Conservation (phyloP, 1,140 invertebrate species). For the Spodoptera frugiperda region DNA sequence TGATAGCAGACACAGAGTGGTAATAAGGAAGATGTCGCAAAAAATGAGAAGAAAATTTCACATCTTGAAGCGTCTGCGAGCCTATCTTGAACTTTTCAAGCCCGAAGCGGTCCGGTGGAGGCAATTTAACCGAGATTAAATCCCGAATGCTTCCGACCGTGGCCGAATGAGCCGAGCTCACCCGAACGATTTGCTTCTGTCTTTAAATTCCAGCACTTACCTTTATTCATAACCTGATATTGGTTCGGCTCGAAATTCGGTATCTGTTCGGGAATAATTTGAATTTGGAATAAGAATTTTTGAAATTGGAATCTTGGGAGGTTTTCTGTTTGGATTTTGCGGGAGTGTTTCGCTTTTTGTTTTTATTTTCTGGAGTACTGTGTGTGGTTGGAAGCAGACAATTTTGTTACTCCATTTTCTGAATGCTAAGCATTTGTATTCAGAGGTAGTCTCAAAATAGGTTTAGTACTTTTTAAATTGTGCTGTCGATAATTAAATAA, state of each 20-base stretch:
- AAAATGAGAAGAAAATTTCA: conserved; percentile 47
- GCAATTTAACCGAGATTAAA: conserved; percentile 54
- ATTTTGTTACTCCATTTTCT: not conserved
- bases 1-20: conserved; percentile 30
- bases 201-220: conserved; percentile 49
- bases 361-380: too few species aligned
- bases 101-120: conserved; percentile 44
- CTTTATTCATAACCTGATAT: conserved; percentile 50
- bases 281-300: conserved; percentile 49
- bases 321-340: conserved; percentile 31
- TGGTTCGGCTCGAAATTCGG: conserved; percentile 41
- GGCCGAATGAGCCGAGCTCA: conserved; percentile 36
- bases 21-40: conserved; percentile 45
- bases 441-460: too few species aligned
- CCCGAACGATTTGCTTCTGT: conserved; percentile 45
- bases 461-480: too few species aligned
- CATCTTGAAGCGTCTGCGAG: conserved; percentile 47
- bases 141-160: conserved; percentile 45
- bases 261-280: conserved; percentile 46
- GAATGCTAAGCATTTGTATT: not conserved
- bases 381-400: not conserved
- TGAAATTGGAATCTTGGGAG: conserved; percentile 23
- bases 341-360: conserved; percentile 28
- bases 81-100: conserved; percentile 50
- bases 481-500: too few species aligned